Evolutionary conservation across 2,113 vertebrate species (phyloP).

Genomic region (Polyodon spathula): DNA sequence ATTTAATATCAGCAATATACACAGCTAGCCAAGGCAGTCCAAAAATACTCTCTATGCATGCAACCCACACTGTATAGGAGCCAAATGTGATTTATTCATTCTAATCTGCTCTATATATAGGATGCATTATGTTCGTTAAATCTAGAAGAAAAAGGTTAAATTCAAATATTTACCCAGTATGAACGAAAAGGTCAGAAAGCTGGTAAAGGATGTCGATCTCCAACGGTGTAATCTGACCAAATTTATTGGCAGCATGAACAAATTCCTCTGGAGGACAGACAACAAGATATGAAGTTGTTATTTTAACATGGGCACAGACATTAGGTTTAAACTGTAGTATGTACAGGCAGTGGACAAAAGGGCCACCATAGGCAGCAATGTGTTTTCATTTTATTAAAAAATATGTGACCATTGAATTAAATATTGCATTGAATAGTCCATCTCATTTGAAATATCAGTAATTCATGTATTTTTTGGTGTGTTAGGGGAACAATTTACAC

Average conservation of each 20-base stretch:
- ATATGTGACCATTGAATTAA: too few species aligned
- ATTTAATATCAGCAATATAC: slow-evolving; percentile 43
- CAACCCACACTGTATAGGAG: slow-evolving; percentile 19
- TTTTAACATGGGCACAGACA: neutral
- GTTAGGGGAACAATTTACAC: too few species aligned
- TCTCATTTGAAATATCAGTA: too few species aligned
- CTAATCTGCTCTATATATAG: too few species aligned
- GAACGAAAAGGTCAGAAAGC: slow-evolving; percentile 75
- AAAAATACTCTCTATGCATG: slow-evolving; percentile 19
- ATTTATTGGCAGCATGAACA: slow-evolving; percentile 85
- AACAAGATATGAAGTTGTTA: slow-evolving; percentile 13
- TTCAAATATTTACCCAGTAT: slow-evolving; percentile 71
- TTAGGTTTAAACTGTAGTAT: neutral
- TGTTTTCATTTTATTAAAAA: too few species aligned
- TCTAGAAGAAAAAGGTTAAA: neutral
- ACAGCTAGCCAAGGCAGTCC: slow-evolving; percentile 52
- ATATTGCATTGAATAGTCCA: too few species aligned
- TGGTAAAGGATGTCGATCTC: slow-evolving; percentile 91
- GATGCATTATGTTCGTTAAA: too few species aligned
- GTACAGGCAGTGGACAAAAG: too few species aligned
- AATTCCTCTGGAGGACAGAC: slow-evolving; percentile 73
- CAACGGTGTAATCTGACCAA: slow-evolving; percentile 88
- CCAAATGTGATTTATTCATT: neutral
- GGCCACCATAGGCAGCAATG: too few species aligned
- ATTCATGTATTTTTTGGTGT: too few species aligned